phyloP scores from a whole-genome alignment of 2,113 vertebrate genomes.

The Poecilia latipinna region DNA sequence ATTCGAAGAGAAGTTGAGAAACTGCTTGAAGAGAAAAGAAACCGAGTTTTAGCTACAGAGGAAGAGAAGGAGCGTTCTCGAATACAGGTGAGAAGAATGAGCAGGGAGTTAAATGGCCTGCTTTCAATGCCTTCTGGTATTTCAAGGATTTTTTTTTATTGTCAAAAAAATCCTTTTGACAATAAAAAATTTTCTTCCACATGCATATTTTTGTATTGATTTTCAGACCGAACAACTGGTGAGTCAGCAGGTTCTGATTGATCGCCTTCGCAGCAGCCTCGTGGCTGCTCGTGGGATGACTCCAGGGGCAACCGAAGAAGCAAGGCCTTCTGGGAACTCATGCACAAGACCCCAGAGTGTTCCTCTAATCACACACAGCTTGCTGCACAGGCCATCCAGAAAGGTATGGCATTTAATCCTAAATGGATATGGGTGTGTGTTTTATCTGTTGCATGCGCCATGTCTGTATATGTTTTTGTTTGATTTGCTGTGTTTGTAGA shows the following conservation, averaged over 20 bases:
- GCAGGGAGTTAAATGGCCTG: not conserved
- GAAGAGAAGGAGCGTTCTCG: constrained; percentile 78
- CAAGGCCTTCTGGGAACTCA: constrained; percentile 30
- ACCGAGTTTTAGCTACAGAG: constrained; percentile 73
- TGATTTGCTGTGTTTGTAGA: constrained; percentile 68
- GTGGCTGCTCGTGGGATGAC: constrained; percentile 51
- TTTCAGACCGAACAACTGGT: constrained; percentile 88
- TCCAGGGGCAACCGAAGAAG: constrained; percentile 43
- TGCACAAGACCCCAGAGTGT: constrained; percentile 81
- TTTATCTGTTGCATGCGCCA: not conserved
- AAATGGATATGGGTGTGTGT: not conserved
- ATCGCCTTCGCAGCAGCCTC: constrained; percentile 80
- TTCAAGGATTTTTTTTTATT: too few species aligned
- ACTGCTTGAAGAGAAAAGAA: constrained; percentile 77
- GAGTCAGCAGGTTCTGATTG: constrained; percentile 86
- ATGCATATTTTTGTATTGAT: constrained; percentile 20
- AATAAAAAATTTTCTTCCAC: not conserved
- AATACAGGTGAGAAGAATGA: constrained; percentile 79
- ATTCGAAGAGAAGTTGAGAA: constrained; percentile 76
- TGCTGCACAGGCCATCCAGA: constrained; percentile 53
- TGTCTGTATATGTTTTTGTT: not conserved
- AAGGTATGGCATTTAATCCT: constrained; percentile 76
- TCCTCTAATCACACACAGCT: constrained; percentile 72
- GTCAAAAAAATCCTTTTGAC: too few species aligned
- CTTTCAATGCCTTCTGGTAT: not conserved